Percentiles rank a stretch among this genome's conserved stretches.
These are phyloP conservation scores for Luperina testacea DNA, from an alignment of 2,888 invertebrate genomes.

Conservation along the genomic window DNA sequence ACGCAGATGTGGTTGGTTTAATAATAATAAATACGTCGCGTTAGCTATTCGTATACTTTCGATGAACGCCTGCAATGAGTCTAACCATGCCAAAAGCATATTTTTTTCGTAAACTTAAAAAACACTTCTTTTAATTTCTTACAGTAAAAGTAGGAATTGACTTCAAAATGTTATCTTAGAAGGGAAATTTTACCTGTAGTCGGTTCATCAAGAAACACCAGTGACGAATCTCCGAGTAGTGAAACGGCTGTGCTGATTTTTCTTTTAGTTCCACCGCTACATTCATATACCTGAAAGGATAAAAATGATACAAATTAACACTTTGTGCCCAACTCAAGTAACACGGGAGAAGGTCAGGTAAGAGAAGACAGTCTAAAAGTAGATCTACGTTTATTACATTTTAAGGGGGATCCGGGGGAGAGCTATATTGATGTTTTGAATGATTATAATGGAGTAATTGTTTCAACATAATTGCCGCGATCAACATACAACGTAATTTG, in stretches of 20 bases:
- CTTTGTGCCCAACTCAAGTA: not conserved
- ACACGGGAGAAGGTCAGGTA: not conserved
- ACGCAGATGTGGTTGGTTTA: no score
- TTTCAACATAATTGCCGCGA: not conserved
- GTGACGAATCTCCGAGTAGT: conserved; percentile 92
- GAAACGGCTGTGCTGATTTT: conserved; percentile 94
- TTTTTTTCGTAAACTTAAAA: not conserved
- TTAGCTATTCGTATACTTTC: no score
- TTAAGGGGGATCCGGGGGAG: not conserved
- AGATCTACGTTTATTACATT: not conserved
- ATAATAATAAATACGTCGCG: no score
- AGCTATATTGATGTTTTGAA: not conserved
- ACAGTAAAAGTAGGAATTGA: not conserved
- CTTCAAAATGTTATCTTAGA: not conserved
- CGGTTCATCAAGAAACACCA: conserved; percentile 93
- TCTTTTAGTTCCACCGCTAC: conserved; percentile 94
- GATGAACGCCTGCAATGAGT: not conserved
- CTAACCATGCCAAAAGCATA: not conserved
- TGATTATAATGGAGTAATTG: not conserved
- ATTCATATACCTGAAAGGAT: conserved; percentile 85
- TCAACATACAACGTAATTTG: not conserved
- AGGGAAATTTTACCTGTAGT: conserved; percentile 87
- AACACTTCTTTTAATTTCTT: not conserved
- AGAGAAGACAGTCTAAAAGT: not conserved
- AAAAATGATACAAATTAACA: not conserved